Percentiles rank a stretch among this genome's conserved stretches.
These are phyloP conservation scores for Orius laevigatus DNA, from an alignment of 1,140 invertebrate genomes.

Conservation along the genomic window DNA sequence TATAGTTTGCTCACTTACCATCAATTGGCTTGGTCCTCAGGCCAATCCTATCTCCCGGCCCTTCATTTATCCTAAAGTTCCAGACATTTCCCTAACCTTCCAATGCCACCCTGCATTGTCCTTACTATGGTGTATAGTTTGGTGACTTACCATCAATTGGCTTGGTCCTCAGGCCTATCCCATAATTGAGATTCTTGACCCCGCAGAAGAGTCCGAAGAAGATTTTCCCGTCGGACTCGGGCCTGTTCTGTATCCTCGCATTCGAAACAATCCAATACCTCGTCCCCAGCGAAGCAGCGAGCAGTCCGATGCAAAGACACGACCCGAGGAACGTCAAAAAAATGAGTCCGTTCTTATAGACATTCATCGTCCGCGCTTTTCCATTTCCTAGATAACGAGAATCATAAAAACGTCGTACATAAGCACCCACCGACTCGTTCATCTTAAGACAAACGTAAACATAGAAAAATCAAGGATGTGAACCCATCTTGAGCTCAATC, in stretches of 20 bases:
- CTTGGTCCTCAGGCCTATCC: conserved; percentile 60
- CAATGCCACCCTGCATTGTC: too few species aligned
- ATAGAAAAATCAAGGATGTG: too few species aligned
- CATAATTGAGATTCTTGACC: conserved; percentile 62
- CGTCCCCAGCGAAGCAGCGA: conserved; percentile 69
- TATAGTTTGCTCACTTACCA: conserved; percentile 40
- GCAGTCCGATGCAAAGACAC: conserved; percentile 60
- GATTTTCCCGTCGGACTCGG: conserved; percentile 56
- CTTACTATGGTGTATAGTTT: too few species aligned
- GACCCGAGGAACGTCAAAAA: conserved; percentile 79
- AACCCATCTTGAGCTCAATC: too few species aligned
- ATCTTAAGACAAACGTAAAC: too few species aligned
- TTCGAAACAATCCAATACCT: conserved; percentile 72
- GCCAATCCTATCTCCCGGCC: conserved; percentile 67
- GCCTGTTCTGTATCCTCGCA: conserved; percentile 41
- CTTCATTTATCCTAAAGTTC: too few species aligned
- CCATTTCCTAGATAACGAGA: conserved; percentile 12
- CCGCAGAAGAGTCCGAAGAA: conserved; percentile 74
- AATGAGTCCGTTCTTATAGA: conserved; percentile 63
- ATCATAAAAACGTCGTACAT: conserved; percentile 7
- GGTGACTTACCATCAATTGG: conserved; percentile 46
- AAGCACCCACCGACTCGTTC: not conserved
- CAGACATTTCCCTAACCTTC: too few species aligned
- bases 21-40: conserved; percentile 55
- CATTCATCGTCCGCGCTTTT: conserved; percentile 20